These are phyloP conservation scores for Sarcophaga variegata DNA, from an alignment of 2,888 invertebrate genomes.

Conservation along the genomic window DNA sequence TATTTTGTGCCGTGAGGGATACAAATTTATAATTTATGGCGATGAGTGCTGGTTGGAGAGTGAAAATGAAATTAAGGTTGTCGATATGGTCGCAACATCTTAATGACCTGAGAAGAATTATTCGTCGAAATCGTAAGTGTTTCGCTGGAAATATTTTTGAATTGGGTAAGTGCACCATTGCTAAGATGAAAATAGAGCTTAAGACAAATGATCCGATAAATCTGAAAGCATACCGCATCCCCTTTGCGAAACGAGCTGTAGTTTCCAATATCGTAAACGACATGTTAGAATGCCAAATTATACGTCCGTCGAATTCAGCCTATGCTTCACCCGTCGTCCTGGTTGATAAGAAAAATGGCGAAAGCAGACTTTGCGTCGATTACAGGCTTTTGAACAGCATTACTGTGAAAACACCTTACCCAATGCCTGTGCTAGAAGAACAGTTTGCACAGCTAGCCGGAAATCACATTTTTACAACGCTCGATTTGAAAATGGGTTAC, in stretches of 20 bases:
- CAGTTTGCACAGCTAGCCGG: constrained; percentile 20
- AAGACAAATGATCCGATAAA: constrained; percentile 31
- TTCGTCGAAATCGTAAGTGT: constrained; percentile 29
- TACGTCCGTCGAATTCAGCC: not conserved
- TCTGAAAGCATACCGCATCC: constrained; percentile 20
- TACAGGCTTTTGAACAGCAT: not conserved
- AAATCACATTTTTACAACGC: constrained; percentile 48
- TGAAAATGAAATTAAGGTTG: constrained; percentile 5
- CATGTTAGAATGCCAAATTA: constrained; percentile 23
- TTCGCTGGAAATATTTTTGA: constrained; percentile 39
- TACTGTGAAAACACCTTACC: constrained; percentile 12
- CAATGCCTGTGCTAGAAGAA: constrained; percentile 22
- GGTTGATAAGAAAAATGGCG: constrained; percentile 14
- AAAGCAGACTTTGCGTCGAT: constrained; percentile 7
- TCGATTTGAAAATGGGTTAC: constrained; percentile 58
- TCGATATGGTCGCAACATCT: not conserved
- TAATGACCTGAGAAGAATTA: constrained; percentile 16
- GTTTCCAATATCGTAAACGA: constrained; percentile 26
- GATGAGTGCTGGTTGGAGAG: constrained; percentile 49
- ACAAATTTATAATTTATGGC: constrained; percentile 58
- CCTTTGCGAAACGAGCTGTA: constrained; percentile 30
- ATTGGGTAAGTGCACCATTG: constrained; percentile 48
- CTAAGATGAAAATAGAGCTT: constrained; percentile 46
- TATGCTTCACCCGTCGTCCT: constrained; percentile 2
- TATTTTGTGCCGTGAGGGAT: constrained; percentile 45